Percentiles rank a stretch among this genome's conserved stretches.
Evolutionary conservation across 2,888 invertebrate species (phyloP).

Genomic region (Apamea sordens): DNA sequence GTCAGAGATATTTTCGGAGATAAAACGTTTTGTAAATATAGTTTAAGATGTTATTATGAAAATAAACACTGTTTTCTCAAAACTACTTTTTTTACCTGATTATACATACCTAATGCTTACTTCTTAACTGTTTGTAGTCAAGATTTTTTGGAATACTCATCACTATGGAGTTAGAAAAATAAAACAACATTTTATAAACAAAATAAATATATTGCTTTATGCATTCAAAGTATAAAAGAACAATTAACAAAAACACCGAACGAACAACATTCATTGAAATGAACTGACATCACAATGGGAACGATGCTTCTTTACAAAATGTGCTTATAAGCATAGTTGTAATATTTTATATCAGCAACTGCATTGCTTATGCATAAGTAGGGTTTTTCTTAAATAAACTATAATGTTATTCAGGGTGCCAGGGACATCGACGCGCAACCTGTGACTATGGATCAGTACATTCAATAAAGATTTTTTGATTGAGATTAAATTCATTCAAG

Average conservation of each 20-base stretch:
- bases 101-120: not conserved
- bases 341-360: constrained; percentile 53
- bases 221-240: constrained; percentile 82
- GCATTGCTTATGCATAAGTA: constrained; percentile 51
- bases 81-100: not conserved
- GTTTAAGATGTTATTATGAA: constrained; percentile 48
- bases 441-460: not conserved
- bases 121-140: not conserved
- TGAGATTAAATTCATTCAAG: too few relatives aligned
- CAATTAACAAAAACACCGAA: constrained; percentile 72
- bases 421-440: too few relatives aligned
- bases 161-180: constrained; percentile 59
- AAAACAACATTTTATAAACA: constrained; percentile 77
- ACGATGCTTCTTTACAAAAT: constrained; percentile 55
- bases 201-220: constrained; percentile 86
- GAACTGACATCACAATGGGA: constrained; percentile 65
- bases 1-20: constrained; percentile 27
- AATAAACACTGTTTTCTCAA: constrained; percentile 44
- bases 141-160: not conserved
- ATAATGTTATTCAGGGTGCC: not conserved
- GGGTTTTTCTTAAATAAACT: constrained; percentile 26
- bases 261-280: constrained; percentile 74
- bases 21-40: constrained; percentile 64
- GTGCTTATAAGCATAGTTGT: constrained; percentile 64
- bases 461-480: too few relatives aligned